Evolutionary conservation across 2,888 invertebrate genomes (phyloP).

Genomic region (Drosophila formosana): DNA sequence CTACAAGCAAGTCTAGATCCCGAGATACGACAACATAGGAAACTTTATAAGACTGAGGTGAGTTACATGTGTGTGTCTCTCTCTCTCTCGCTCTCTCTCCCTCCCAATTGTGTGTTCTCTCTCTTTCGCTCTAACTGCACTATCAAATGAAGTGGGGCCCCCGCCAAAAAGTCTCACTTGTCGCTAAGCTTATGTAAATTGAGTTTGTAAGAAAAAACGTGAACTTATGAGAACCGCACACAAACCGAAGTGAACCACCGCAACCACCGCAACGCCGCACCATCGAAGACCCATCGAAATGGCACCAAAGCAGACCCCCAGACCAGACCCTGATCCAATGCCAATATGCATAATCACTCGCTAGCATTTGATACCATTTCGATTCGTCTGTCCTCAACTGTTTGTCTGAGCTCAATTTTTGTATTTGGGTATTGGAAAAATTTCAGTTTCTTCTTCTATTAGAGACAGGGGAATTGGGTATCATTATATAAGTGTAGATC

Average conservation of each 20-base stretch:
- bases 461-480: not conserved
- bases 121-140: constrained; percentile 15
- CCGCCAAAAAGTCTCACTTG: constrained; percentile 45
- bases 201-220: constrained; percentile 11
- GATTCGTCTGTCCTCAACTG: not conserved
- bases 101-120: not conserved
- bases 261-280: constrained; percentile 6
- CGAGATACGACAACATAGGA: constrained; percentile 76
- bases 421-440: constrained; percentile 47
- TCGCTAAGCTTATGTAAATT: constrained; percentile 73
- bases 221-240: constrained; percentile 50
- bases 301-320: not conserved
- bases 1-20: constrained; percentile 44
- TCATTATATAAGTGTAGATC: constrained; percentile 19
- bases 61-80: constrained; percentile 55
- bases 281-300: constrained; percentile 1
- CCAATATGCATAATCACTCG: constrained; percentile 63
- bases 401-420: constrained; percentile 24
- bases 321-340: constrained; percentile 42
- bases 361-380: constrained; percentile 49
- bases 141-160: constrained; percentile 11
- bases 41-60: constrained; percentile 85
- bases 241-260: constrained; percentile 21
- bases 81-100: not conserved
- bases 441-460: not conserved